A percentile compares a stretch with the other conserved stretches of the same genome.
These are phyloP conservation scores for Cryptocephalus moraei DNA, from an alignment of 2,888 invertebrate genomes.

Conservation along the genomic window DNA sequence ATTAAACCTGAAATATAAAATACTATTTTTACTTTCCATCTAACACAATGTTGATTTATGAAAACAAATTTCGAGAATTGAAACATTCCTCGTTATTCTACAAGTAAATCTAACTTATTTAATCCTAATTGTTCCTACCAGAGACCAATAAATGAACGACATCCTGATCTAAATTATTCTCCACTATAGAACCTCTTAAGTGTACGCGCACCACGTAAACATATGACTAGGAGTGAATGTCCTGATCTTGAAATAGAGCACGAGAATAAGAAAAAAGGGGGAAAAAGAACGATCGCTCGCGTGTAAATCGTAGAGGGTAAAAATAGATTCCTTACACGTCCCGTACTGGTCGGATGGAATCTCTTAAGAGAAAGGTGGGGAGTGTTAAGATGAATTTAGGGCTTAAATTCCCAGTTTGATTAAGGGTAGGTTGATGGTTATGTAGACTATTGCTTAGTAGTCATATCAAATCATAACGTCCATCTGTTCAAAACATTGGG, in stretches of 20 bases:
- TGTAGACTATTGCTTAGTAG: too few relatives aligned
- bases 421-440: too few relatives aligned
- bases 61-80: background rate
- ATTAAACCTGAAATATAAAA: too few relatives aligned
- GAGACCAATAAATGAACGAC: constrained; percentile 36
- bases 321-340: constrained; percentile 13
- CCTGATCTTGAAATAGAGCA: constrained; percentile 13
- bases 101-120: background rate
- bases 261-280: background rate
- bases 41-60: background rate
- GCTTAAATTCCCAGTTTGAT: too few relatives aligned
- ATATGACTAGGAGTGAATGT: constrained; percentile 13
- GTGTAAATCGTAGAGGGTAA: constrained; percentile 12
- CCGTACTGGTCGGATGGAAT: background rate
- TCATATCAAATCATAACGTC: too few relatives aligned
- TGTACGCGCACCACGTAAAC: background rate
- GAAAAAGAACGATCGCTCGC: background rate
- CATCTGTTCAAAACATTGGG: too few relatives aligned
- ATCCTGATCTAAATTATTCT: constrained; percentile 13
- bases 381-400: too few relatives aligned
- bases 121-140: constrained; percentile 41
- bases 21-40: too few relatives aligned
- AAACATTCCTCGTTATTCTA: background rate
- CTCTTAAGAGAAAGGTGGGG: background rate
- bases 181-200: background rate